Evolutionary conservation across 1,140 invertebrate genomes (phyloP).

Genomic region (Drosophila varians): DNA sequence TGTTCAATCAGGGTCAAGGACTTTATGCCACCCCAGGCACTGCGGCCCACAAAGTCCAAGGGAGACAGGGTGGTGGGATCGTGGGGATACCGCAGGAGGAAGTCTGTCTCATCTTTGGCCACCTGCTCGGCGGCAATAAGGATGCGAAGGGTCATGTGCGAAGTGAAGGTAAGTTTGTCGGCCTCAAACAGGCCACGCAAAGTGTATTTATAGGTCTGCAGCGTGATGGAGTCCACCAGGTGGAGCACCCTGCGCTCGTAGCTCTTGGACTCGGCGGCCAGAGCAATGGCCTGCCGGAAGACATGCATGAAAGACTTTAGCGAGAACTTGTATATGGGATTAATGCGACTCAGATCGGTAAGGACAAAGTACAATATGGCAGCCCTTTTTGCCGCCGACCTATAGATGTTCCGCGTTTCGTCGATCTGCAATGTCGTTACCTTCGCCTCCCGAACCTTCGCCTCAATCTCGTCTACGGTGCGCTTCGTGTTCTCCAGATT

Average conservation of each 20-base stretch:
- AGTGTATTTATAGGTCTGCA: conserved; percentile 94
- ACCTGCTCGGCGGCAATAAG: conserved; percentile 88
- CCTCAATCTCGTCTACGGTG: conserved; percentile 95
- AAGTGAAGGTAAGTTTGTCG: conserved; percentile 96
- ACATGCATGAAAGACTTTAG: conserved; percentile 97
- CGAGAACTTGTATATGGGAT: conserved; percentile 98
- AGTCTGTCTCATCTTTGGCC: conserved; percentile 91
- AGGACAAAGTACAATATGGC: conserved; percentile 97
- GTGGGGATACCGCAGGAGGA: conserved; percentile 92
- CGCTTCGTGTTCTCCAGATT: conserved; percentile 98
- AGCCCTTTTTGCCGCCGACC: conserved; percentile 92
- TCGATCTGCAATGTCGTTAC: conserved; percentile 95
- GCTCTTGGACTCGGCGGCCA: conserved; percentile 87
- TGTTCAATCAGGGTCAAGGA: conserved; percentile 91
- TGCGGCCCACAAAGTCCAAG: conserved; percentile 92
- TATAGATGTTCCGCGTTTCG: conserved; percentile 94
- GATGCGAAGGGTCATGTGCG: conserved; percentile 94
- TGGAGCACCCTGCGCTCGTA: conserved; percentile 90
- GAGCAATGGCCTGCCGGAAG: conserved; percentile 93
- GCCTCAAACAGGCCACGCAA: conserved; percentile 96
- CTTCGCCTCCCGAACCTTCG: conserved; percentile 94
- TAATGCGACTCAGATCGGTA: conserved; percentile 96
- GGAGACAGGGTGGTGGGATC: conserved; percentile 88
- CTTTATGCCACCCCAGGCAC: conserved; percentile 95
- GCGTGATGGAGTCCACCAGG: conserved; percentile 95